Base-by-base conservation (phyloP, 2,888 invertebrate genomes). In the Drosophila paucipuncta region DNA sequence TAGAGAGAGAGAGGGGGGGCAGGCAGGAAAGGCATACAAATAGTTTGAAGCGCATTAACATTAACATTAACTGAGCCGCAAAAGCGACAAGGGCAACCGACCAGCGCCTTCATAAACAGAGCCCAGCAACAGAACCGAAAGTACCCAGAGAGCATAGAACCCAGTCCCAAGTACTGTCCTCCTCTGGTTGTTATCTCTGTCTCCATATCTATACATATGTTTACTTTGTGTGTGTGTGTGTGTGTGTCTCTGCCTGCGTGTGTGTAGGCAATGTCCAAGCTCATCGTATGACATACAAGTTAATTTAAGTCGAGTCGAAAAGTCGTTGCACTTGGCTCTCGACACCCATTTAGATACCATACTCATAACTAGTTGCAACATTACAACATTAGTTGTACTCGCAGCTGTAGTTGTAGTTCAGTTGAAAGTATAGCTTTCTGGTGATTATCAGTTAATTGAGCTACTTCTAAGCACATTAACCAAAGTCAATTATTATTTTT, bases 31-130 rank as follows among this genome's bases (percentile, higher is more conserved):
- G 68, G 63, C 43, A 52, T 49, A 73, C 66, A 75, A 80, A 69
- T 85, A 82, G 83, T 91, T 91, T 90, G 80, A 76, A 84, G 87
- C 87, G 83, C 91, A 92, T 90, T 82, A 91, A 91, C 82, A 88
- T 91, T 89, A 80, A 82, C 83, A 90, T 91, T 91, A 85, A 91
- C 82, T 85, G 89, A 90, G 90, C 89, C 89, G 76, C 84, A 71
- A 85, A 88, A 88, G 88, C 88, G 80, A 85, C 83, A 83, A 89
- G 83, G 89, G 83, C 80, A 80, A 22, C 82, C 82, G 83, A 82
- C 83, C 83, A 80, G 76, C 78, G 68, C 79, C 73, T 78, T 54
- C 30, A 2, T 7, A 57, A 72, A 35, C 47, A 43, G 37, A 52
- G 25, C 47, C 63, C 54, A 39, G 61, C 30, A 33, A 16, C 13